A percentile compares a stretch with the other conserved stretches of the same genome.
phyloP scores from a whole-genome alignment of 2,888 invertebrate species.

The Melikaiella ostensackeni region DNA sequence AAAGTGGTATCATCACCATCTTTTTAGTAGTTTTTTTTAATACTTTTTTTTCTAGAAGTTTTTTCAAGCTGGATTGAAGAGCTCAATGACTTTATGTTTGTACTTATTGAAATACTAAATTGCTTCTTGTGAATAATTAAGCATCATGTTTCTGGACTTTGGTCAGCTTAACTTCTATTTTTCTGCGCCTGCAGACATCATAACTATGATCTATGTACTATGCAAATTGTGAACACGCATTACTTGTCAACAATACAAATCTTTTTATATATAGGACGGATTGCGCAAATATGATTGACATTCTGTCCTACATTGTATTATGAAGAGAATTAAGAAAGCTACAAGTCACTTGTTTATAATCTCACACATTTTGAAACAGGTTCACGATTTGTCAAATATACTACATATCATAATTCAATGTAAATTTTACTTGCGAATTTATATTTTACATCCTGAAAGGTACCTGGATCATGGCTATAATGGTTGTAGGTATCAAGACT shows the following conservation, averaged over 20 bases:
- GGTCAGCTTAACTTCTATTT: background rate
- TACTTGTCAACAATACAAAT: background rate
- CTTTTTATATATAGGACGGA: background rate
- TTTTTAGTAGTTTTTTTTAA: background rate
- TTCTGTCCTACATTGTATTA: background rate
- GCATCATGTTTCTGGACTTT: background rate
- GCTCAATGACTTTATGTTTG: background rate
- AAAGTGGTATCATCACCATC: background rate
- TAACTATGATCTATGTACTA: background rate
- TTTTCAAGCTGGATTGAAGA: background rate
- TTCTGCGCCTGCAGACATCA: background rate
- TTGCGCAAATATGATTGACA: background rate
- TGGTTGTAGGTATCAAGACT: too few species aligned
- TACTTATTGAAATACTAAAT: constrained; percentile 1
- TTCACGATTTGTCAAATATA: background rate
- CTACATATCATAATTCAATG: background rate
- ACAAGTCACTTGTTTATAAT: background rate
- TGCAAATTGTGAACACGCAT: background rate
- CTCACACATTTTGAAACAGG: background rate
- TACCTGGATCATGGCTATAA: too few species aligned
- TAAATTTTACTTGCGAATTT: background rate
- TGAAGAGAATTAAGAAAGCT: background rate
- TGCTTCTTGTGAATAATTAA: background rate
- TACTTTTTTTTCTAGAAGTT: background rate
- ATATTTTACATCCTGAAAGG: too few species aligned